Percentiles rank a stretch among this genome's conserved stretches.
Conservation (phyloP, 2,113 vertebrate genomes). For the Megaceryle maxima region DNA sequence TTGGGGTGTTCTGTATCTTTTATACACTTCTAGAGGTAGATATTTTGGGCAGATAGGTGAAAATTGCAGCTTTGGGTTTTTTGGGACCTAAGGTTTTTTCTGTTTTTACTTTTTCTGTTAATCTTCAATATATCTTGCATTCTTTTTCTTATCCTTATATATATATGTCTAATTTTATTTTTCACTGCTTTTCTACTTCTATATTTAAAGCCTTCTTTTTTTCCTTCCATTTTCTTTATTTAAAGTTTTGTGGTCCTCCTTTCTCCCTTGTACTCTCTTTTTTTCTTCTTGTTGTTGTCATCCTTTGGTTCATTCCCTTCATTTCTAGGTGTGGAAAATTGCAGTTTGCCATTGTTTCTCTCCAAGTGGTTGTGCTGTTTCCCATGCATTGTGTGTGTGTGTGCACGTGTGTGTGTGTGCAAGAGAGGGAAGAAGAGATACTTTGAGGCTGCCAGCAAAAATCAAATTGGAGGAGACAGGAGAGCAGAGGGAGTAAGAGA, state of each 20-base stretch:
- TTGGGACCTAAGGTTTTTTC: background rate
- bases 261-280: background rate
- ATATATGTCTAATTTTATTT: background rate
- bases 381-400: background rate
- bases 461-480: constrained; percentile 62
- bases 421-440: constrained; percentile 18
- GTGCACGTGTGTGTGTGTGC: background rate
- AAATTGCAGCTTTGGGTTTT: background rate
- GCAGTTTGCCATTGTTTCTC: background rate
- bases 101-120: background rate
- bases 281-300: background rate
- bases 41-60: background rate
- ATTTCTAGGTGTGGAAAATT: background rate
- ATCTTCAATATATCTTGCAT: background rate
- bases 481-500: constrained; percentile 64
- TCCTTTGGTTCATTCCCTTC: background rate
- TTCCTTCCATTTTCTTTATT: background rate
- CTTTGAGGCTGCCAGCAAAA: constrained; percentile 51
- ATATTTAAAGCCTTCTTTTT: background rate
- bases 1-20: background rate
- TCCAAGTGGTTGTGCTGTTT: background rate
- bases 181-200: background rate
- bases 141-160: background rate
- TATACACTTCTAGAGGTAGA: background rate
- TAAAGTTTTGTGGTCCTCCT: background rate